A percentile compares a stretch with the other conserved stretches of the same genome.
Evolutionary conservation across 2,888 invertebrate genomes (phyloP).

Genomic region (Ophraella communa): DNA sequence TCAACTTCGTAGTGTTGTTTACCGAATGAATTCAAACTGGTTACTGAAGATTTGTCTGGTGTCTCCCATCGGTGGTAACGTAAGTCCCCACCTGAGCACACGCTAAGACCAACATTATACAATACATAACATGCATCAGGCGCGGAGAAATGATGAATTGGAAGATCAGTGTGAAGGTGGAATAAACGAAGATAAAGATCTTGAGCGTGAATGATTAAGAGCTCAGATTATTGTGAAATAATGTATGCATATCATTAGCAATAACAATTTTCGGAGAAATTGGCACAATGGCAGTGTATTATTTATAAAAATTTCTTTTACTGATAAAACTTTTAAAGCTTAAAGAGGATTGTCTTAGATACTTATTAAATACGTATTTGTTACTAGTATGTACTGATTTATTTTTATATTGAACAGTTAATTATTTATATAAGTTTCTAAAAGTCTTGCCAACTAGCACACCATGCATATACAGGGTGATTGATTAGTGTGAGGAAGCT

Average conservation of each 20-base stretch:
- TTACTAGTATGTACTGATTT: too few species aligned
- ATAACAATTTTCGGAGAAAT: conserved; percentile 21
- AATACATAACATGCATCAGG: conserved; percentile 48
- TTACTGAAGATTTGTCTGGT: conserved; percentile 50
- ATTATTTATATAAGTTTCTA: too few species aligned
- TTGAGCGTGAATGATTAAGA: conserved; percentile 51
- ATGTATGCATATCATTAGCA: conserved; percentile 48
- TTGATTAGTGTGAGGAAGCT: too few species aligned
- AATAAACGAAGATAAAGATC: conserved; percentile 52
- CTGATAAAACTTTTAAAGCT: too few species aligned
- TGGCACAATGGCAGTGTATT: background rate
- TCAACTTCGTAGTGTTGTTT: conserved; percentile 38
- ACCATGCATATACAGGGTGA: too few species aligned
- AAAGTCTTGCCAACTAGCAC: too few species aligned
- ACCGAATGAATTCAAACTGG: conserved; percentile 52
- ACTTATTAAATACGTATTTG: too few species aligned
- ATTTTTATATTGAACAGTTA: too few species aligned
- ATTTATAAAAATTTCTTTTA: too few species aligned
- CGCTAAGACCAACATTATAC: conserved; percentile 50
- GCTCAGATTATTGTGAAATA: conserved; percentile 50
- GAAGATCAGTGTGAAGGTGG: conserved; percentile 52
- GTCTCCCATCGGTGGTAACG: conserved; percentile 40
- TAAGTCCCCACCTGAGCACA: conserved; percentile 46
- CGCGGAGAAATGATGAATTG: conserved; percentile 53
- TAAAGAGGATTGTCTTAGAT: too few species aligned